Percentiles rank a stretch among this genome's conserved stretches.
These are phyloP conservation scores for Saimiri boliviensis DNA, from an alignment of 2,113 vertebrate genomes.

Conservation along the genomic window DNA sequence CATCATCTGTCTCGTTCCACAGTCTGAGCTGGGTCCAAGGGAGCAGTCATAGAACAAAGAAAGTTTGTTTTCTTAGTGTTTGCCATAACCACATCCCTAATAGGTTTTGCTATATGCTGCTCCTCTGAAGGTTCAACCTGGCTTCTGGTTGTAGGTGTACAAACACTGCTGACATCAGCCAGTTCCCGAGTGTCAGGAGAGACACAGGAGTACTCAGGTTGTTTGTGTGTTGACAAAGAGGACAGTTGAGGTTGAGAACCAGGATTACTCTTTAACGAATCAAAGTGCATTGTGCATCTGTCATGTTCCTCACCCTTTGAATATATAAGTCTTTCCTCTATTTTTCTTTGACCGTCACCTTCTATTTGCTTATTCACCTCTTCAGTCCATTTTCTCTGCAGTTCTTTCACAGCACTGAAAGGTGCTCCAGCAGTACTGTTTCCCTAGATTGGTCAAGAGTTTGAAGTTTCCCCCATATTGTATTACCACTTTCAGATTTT, in stretches of 20 bases:
- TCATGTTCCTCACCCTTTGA: constrained; percentile 90
- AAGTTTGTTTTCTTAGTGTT: constrained; percentile 85
- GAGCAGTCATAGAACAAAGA: constrained; percentile 95
- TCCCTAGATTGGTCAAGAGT: constrained; percentile 78
- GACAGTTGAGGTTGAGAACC: constrained; percentile 74
- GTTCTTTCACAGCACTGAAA: constrained; percentile 83
- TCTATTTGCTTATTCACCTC: constrained; percentile 91
- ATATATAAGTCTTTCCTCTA: constrained; percentile 85
- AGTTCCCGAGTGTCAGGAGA: constrained; percentile 78
- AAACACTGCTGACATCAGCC: constrained; percentile 68
- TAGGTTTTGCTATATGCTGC: constrained; percentile 79
- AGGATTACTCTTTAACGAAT: constrained; percentile 88
- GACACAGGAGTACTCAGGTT: constrained; percentile 76
- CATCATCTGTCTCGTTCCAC: constrained; percentile 91
- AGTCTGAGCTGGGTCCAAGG: constrained; percentile 94
- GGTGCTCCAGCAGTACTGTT: constrained; percentile 76
- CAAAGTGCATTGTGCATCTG: constrained; percentile 92
- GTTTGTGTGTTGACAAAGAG: constrained; percentile 76
- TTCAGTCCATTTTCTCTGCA: constrained; percentile 89
- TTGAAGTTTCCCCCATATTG: constrained; percentile 67
- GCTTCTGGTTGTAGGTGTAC: constrained; percentile 83
- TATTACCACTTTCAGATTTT: constrained; percentile 71
- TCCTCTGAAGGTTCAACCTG: constrained; percentile 80
- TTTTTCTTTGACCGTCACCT: constrained; percentile 84
- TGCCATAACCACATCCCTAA: constrained; percentile 78